Evolutionary conservation across 2,888 invertebrate species (phyloP).

Genomic region (Axea sp.): DNA sequence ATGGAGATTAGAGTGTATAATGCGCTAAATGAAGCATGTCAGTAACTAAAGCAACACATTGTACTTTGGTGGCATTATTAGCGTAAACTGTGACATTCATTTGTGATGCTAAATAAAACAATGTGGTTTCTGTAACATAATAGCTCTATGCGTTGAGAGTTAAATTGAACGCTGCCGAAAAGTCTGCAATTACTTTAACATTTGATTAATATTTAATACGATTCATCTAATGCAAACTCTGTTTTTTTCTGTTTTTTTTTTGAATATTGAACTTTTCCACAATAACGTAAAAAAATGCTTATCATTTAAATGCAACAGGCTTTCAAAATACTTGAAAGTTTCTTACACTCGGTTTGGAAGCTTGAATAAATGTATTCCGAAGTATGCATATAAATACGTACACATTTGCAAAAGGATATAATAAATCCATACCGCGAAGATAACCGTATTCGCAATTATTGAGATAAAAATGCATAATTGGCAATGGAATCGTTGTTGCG

Average conservation of each 20-base stretch:
- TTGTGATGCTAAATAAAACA: conserved; percentile 7
- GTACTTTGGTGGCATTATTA: conserved; percentile 3
- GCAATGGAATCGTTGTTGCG: not conserved
- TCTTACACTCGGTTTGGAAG: not conserved
- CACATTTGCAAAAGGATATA: not conserved
- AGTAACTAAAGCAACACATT: conserved; percentile 15
- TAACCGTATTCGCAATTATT: not conserved
- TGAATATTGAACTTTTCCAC: no score
- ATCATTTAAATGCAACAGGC: no score
- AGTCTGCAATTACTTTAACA: not conserved
- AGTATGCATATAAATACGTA: not conserved
- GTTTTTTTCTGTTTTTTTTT: no score
- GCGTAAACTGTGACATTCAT: conserved; percentile 3
- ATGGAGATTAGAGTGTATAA: conserved; percentile 25
- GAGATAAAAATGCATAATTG: not conserved
- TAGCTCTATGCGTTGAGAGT: not conserved
- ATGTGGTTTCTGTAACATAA: no score
- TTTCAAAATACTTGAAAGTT: not conserved
- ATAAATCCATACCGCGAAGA: not conserved
- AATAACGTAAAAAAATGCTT: no score
- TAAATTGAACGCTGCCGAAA: not conserved
- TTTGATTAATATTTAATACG: no score
- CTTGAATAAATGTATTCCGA: not conserved
- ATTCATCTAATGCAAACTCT: no score
- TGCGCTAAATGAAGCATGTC: conserved; percentile 21